Evolutionary conservation across 2,888 invertebrate genomes (phyloP).

Genomic region (Notocelia uddmanniana): DNA sequence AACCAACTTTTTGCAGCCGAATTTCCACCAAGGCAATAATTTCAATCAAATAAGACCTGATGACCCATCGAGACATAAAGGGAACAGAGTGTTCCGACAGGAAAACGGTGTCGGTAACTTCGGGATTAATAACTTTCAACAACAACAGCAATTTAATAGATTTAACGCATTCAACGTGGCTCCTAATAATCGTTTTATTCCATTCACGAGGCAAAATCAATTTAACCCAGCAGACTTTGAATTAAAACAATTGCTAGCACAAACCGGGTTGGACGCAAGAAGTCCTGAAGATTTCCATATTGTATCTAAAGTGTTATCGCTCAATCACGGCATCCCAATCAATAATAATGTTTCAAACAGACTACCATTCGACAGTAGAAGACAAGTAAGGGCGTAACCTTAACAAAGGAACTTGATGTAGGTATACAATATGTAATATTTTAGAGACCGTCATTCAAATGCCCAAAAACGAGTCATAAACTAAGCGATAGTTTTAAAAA

Average conservation of each 20-base stretch:
- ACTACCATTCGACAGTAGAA: slow-evolving; percentile 75
- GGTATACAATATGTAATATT: neutral
- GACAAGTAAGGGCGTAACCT: slow-evolving; percentile 63
- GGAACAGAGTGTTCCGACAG: slow-evolving; percentile 83
- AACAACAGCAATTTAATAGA: slow-evolving; percentile 62
- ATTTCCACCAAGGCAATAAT: slow-evolving; percentile 69
- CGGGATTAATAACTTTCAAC: slow-evolving; percentile 79
- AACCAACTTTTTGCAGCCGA: slow-evolving; percentile 73
- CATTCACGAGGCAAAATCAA: slow-evolving; percentile 69
- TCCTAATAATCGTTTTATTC: slow-evolving; percentile 68
- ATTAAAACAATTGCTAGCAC: slow-evolving; percentile 87
- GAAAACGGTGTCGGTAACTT: slow-evolving; percentile 88
- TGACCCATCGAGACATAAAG: slow-evolving; percentile 69
- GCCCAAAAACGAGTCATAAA: neutral
- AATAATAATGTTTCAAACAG: slow-evolving; percentile 75
- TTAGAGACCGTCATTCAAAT: neutral
- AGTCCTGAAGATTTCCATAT: slow-evolving; percentile 91
- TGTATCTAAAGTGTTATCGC: slow-evolving; percentile 92
- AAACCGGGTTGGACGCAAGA: slow-evolving; percentile 88
- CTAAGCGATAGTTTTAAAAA: neutral
- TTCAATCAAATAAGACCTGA: slow-evolving; percentile 68
- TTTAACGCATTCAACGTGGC: slow-evolving; percentile 71
- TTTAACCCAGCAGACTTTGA: slow-evolving; percentile 82
- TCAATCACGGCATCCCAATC: slow-evolving; percentile 90
- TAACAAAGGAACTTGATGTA: neutral